Percentiles rank a stretch among this genome's conserved stretches.
Conservation (phyloP, 2,113 vertebrate species). For the Lophochroa leadbeateri region DNA sequence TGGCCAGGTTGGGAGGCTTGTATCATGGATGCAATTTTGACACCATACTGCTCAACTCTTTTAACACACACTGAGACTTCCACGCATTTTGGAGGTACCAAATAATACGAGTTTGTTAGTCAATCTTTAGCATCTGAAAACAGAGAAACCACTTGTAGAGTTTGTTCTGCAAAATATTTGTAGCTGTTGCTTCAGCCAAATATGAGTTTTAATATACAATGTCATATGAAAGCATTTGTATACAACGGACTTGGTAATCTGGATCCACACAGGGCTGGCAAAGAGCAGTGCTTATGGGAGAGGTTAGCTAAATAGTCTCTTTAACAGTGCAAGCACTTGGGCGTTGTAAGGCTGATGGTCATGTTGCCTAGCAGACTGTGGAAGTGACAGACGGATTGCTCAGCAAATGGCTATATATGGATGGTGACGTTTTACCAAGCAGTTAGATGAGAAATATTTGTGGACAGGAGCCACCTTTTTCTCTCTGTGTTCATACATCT, state of each 20-base stretch:
- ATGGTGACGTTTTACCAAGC: not conserved
- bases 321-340: not conserved
- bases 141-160: not conserved
- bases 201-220: not conserved
- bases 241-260: not conserved
- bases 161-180: not conserved
- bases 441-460: not conserved
- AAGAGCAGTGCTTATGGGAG: not conserved
- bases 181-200: not conserved
- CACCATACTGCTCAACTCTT: not conserved
- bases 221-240: not conserved
- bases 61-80: not conserved
- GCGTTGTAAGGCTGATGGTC: not conserved
- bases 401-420: not conserved
- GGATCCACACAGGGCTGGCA: not conserved
- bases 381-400: not conserved
- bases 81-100: rapidly evolving
- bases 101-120: not conserved
- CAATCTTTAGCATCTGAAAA: not conserved
- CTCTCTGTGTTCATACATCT: not conserved
- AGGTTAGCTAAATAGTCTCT: not conserved
- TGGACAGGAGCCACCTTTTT: not conserved
- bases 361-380: not conserved
- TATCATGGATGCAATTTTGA: not conserved
- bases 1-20: not conserved